phyloP scores from a whole-genome alignment of 1,140 invertebrate genomes.

The Cydia fagiglandana region DNA sequence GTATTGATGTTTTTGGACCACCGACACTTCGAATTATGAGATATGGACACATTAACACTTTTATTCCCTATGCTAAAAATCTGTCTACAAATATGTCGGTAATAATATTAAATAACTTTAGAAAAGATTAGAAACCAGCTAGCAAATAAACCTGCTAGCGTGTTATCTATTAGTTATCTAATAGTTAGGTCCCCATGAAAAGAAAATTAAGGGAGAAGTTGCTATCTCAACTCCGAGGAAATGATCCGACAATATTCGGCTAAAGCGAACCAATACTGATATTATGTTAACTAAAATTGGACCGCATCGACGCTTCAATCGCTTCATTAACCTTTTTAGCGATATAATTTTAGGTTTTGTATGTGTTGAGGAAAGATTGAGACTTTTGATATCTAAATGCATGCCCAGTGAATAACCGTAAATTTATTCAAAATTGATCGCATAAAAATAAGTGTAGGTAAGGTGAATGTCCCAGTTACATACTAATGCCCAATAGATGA shows the following conservation, averaged over 20 bases:
- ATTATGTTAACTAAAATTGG: not conserved
- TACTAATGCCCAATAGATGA: too few relatives aligned
- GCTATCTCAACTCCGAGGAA: not conserved
- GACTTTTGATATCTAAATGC: constrained; percentile 1
- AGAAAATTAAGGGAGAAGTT: not conserved
- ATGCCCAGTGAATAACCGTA: not conserved
- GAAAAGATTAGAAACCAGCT: not conserved
- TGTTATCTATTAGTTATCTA: constrained; percentile 1
- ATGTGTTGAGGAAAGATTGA: not conserved
- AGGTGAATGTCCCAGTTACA: too few relatives aligned
- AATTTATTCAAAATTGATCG: not conserved
- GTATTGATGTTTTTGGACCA: constrained; percentile 5
- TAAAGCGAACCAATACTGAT: not conserved
- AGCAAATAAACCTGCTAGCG: not conserved
- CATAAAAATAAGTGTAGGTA: not conserved
- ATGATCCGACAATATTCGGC: not conserved
- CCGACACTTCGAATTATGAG: not conserved
- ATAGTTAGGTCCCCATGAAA: not conserved
- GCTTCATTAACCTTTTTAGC: not conserved
- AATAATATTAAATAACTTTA: not conserved
- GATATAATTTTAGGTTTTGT: not conserved
- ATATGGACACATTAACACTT: not conserved
- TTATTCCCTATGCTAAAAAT: not conserved
- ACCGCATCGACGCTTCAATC: not conserved
- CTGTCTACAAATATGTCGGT: not conserved